phyloP scores from a whole-genome alignment of 2,113 vertebrate species.

The Passer domesticus region DNA sequence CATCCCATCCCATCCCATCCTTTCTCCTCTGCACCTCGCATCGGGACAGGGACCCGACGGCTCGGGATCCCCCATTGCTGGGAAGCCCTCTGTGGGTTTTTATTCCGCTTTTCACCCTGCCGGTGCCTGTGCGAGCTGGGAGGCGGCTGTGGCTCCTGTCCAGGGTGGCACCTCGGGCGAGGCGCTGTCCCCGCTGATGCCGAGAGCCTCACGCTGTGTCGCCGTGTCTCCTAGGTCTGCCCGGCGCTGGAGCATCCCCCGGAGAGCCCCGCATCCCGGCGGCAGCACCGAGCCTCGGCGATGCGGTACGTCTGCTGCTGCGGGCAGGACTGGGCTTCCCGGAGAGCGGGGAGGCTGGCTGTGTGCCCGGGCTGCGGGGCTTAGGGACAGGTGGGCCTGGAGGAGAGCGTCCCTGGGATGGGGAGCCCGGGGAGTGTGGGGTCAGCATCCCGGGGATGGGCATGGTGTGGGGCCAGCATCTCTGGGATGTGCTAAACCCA shows the following conservation, averaged over 20 bases:
- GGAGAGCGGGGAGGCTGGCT: not conserved
- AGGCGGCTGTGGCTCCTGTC: not conserved
- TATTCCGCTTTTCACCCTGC: not conserved
- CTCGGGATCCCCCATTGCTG: not conserved
- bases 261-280: not conserved
- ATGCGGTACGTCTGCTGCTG: not conserved
- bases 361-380: accelerated
- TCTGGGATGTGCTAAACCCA: not conserved
- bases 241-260: not conserved
- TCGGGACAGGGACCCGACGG: not conserved
- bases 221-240: not conserved
- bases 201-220: not conserved
- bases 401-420: not conserved
- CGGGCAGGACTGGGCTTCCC: not conserved
- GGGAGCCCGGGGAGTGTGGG: not conserved
- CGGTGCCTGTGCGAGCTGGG: not conserved
- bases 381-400: too few relatives aligned
- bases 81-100: not conserved
- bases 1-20: not conserved
- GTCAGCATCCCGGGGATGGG: not conserved
- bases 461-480: not conserved
- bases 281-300: not conserved
- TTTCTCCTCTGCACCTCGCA: not conserved
- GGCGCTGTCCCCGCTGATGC: not conserved
- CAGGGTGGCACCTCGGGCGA: not conserved